Evolutionary conservation across 2,888 invertebrate genomes (phyloP), one percentile per base, ranked within the genome.

Genomic region (Polietes domitor): DNA sequence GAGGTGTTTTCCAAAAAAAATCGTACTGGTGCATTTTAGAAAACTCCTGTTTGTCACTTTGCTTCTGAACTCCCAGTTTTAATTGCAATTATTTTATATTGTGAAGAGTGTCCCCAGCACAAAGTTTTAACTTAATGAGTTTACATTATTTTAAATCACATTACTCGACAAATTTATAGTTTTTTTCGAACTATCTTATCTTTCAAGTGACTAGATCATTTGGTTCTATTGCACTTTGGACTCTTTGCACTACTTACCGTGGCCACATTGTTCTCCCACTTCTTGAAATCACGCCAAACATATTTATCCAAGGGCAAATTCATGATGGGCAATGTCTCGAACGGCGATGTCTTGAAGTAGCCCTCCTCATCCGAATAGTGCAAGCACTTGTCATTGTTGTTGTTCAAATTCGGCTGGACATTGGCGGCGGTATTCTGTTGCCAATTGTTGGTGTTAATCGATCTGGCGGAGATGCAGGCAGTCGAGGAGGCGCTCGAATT

Each of bases 221-320:
- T n/a, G n/a, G n/a, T n/a, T n/a, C n/a, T n/a, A n/a, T n/a, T n/a
- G n/a, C n/a, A n/a, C n/a, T n/a, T n/a, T n/a, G n/a, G n/a, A n/a
- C n/a, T n/a, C n/a, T n/a, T 37, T 37, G 1, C 37, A 37, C 4
- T 32, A 94, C 94, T 94, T 90, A 95, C 96, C 89, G 94, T 86
- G 43, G 94, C 94, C 5, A 94, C 94, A 86, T 93, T 93, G 77
- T 95, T 93, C 4, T 94, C 93, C 95, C 95, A 96, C 91, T 93
- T 94, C 21, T 94, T 94, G 71, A 95, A 88, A 88, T 94, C 87
- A 19, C 87, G 88, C 95, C 95, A 95, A 3, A 96, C 92, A 85
- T 93, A 94, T 86, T 95, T 94, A 76, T 94, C 93, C 73, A 95
- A 82, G 1, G 94, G 93, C 17, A 92, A 88, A 85, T 94, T 93